These are phyloP conservation scores for Drosophila koepferae DNA, from an alignment of 2,888 invertebrate genomes.

Conservation along the genomic window DNA sequence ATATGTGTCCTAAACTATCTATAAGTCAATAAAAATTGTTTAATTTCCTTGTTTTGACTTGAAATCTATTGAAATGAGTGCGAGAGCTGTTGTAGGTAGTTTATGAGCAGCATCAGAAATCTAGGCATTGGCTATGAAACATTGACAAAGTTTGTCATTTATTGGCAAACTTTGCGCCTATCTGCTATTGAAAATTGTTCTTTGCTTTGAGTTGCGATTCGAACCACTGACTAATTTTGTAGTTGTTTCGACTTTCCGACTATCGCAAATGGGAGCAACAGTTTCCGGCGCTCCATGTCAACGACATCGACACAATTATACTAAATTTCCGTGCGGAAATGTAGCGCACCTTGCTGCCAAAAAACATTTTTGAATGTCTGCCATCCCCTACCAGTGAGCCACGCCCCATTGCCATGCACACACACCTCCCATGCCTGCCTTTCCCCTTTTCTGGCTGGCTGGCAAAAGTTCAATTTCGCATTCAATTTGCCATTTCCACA, in stretches of 20 bases:
- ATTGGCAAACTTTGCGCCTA: neutral
- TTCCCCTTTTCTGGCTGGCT: constrained; percentile 21
- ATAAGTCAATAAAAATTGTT: neutral
- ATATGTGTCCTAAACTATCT: neutral
- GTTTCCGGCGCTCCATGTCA: constrained; percentile 73
- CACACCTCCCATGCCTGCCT: neutral
- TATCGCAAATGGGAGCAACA: constrained; percentile 46
- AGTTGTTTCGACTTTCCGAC: constrained; percentile 9
- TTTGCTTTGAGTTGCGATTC: neutral
- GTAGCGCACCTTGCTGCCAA: constrained; percentile 45
- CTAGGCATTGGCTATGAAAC: neutral
- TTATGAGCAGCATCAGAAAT: too few species aligned
- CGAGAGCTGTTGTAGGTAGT: neutral
- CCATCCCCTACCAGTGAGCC: neutral
- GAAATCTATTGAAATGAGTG: constrained; percentile 1
- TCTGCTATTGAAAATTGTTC: neutral
- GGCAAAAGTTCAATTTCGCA: constrained; percentile 77
- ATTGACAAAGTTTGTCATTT: neutral
- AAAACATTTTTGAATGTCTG: constrained; percentile 41
- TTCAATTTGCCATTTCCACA: constrained; percentile 77
- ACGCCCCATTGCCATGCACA: neutral
- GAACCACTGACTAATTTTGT: constrained; percentile 4
- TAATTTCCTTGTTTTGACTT: neutral
- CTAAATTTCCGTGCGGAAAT: constrained; percentile 72
- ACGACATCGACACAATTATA: constrained; percentile 73